These are phyloP conservation scores for Sitodiplosis mosellana DNA, from an alignment of 1,140 invertebrate genomes.

Conservation along the genomic window DNA sequence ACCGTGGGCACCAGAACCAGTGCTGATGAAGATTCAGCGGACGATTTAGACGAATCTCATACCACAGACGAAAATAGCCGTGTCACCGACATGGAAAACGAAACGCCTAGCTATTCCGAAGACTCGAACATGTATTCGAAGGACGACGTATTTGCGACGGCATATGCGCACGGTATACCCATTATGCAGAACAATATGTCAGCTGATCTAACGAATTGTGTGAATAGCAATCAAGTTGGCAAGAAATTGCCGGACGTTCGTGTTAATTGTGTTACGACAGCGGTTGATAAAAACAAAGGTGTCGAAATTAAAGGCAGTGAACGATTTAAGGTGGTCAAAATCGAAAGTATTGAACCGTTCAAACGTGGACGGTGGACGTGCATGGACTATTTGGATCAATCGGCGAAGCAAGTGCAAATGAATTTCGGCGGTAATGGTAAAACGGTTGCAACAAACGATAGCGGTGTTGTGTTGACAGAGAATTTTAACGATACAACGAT, in stretches of 20 bases:
- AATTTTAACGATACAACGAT: constrained; percentile 13
- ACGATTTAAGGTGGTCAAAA: constrained; percentile 91
- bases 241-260: constrained; percentile 28
- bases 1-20: constrained; percentile 59
- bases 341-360: constrained; percentile 87
- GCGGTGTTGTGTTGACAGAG: constrained; percentile 8
- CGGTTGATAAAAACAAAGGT: constrained; percentile 15
- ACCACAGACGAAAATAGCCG: constrained; percentile 72
- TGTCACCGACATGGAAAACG: constrained; percentile 62
- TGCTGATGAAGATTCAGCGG: constrained; percentile 78
- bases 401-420: constrained; percentile 32
- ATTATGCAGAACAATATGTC: constrained; percentile 69
- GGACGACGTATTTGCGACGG: constrained; percentile 61
- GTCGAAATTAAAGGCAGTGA: constrained; percentile 54
- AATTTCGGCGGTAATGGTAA: background rate
- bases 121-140: constrained; percentile 51
- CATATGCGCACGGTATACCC: constrained; percentile 51
- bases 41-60: constrained; percentile 85
- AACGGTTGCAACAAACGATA: constrained; percentile 1
- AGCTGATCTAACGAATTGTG: constrained; percentile 63
- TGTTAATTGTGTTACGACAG: constrained; percentile 37
- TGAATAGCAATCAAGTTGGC: constrained; percentile 28
- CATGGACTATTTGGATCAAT: constrained; percentile 86
- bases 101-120: constrained; percentile 69
- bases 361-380: constrained; percentile 86